Base-by-base conservation (phyloP, 2,113 vertebrate genomes). In the Nanorana parkeri region DNA sequence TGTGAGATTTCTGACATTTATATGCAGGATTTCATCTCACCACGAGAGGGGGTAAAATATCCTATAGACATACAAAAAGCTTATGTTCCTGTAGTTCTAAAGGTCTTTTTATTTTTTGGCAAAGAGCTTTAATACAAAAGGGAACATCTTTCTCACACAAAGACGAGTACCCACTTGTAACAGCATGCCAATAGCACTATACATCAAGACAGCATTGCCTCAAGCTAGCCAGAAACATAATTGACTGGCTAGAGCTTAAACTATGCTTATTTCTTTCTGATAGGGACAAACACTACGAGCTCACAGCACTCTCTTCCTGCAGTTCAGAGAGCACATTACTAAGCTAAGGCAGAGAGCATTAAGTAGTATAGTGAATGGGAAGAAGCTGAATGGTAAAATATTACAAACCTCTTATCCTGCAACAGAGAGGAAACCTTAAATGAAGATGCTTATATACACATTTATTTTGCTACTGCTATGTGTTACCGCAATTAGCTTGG, bases 401-500 rank as follows among this genome's bases (percentile, higher is more conserved):
- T 58, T 52, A 29, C 60, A 73, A 29, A 17, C 21, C 60, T 55
- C 20, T 66, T 65, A 56, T 63, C 26, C 69, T 15, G 68, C 36
- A 21, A 23, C 63, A 64, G 47, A 56, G 29, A 74, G 47, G 29
- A 67, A 66, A 75, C 63, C 29, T 24, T 75, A 55, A 29, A 67
- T 66, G 73, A 74, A 58, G 55, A 83, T 64, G 74, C 28, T 80
- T 73, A 79, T 79, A 73, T 65, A 84, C 83, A 32, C 41, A 47
- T 78, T 79, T 73, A 76, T 83, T 66, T 47, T 21, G 64, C 75
- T 84, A 5, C 76, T 55, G 64, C 54, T 66, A 47, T 54, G 74
- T 74, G 47, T 52, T 52, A n/a, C 60, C 26, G 29, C 73, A 13
- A 19, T 64, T 5, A 54, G 55, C 3, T 77, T 75, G 11, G 87